phyloP scores from a whole-genome alignment of 2,888 invertebrate genomes.

The Drosophila colorata region DNA sequence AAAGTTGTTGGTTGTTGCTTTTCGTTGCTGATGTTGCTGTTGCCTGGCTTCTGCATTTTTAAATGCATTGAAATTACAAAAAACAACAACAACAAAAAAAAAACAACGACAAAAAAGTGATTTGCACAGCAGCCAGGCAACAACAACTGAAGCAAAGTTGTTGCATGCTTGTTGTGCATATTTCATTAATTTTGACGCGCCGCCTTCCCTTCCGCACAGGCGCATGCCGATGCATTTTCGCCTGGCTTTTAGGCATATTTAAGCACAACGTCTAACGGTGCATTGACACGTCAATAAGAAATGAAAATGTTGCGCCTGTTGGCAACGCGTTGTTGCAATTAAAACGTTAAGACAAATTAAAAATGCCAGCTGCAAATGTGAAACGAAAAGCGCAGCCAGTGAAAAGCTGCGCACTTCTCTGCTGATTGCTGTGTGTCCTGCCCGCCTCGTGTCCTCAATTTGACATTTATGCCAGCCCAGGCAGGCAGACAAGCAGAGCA shows the following conservation, averaged over 20 bases:
- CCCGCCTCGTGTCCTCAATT: conserved; percentile 68
- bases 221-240: conserved; percentile 37
- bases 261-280: conserved; percentile 33
- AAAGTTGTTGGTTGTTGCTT: conserved; percentile 10
- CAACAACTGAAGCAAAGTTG: conserved; percentile 26
- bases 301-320: conserved; percentile 54
- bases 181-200: conserved; percentile 51
- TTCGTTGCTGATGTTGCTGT: conserved; percentile 12
- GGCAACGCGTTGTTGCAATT: conserved; percentile 62
- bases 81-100: conserved; percentile 11
- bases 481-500: conserved; percentile 42
- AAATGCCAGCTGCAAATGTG: conserved; percentile 57
- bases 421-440: conserved; percentile 60
- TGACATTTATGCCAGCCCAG: conserved; percentile 73
- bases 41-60: conserved; percentile 60
- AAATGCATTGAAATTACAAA: conserved; percentile 59
- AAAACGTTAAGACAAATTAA: conserved; percentile 79
- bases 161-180: conserved; percentile 47
- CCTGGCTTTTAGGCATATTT: conserved; percentile 55
- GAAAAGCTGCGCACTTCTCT: conserved; percentile 70
- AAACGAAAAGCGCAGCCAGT: conserved; percentile 49
- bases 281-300: conserved; percentile 71
- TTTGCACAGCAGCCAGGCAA: conserved; percentile 36
- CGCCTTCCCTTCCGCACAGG: conserved; percentile 16
- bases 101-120: conserved; percentile 25